phyloP scores from a whole-genome alignment of 2,888 invertebrate species.

The Perdita meconis region DNA sequence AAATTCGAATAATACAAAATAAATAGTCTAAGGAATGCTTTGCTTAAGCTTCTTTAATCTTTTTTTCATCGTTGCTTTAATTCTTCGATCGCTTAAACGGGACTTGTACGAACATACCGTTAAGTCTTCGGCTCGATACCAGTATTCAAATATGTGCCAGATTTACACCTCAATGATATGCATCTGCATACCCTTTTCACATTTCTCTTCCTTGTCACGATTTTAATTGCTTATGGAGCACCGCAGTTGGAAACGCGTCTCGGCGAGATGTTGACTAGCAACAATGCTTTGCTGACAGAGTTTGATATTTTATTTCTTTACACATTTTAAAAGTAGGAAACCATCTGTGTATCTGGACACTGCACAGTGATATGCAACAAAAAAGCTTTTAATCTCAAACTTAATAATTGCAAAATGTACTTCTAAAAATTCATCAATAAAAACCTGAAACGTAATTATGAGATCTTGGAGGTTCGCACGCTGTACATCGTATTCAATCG shows the following conservation, averaged over 20 bases:
- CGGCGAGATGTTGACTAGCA: neutral
- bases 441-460: neutral
- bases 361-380: too few relatives aligned
- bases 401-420: too few relatives aligned
- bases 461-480: slow-evolving; percentile 12
- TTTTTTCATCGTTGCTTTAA: neutral
- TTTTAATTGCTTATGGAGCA: slow-evolving; percentile 28
- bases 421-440: neutral
- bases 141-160: slow-evolving; percentile 48
- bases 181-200: slow-evolving; percentile 34
- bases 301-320: too few relatives aligned
- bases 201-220: slow-evolving; percentile 13
- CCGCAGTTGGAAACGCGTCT: neutral
- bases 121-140: slow-evolving; percentile 32
- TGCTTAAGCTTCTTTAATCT: neutral
- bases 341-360: too few relatives aligned
- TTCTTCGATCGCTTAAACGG: slow-evolving; percentile 1
- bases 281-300: neutral
- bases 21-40: too few relatives aligned
- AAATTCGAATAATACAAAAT: too few relatives aligned
- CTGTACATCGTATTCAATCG: slow-evolving; percentile 30
- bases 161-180: slow-evolving; percentile 28
- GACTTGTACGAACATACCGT: slow-evolving; percentile 17
- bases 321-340: too few relatives aligned
- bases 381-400: too few relatives aligned